phyloP scores from a whole-genome alignment of 2,888 invertebrate genomes.

The Monopis laevigella region DNA sequence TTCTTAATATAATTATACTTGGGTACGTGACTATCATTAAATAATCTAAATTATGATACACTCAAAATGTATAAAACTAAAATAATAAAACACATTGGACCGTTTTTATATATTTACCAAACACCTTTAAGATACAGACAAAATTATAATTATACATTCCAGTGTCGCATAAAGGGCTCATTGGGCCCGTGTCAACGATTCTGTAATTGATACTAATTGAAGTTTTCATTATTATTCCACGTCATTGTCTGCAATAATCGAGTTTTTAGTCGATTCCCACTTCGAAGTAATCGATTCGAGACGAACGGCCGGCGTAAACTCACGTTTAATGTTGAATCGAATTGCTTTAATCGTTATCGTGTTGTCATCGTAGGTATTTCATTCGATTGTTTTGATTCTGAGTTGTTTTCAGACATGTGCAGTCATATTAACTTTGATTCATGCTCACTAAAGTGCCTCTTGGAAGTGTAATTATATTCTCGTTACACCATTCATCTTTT shows the following conservation, averaged over 20 bases:
- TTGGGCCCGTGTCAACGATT: constrained; percentile 51
- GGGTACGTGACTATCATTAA: too few relatives aligned
- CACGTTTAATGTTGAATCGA: constrained; percentile 62
- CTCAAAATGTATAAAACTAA: neutral
- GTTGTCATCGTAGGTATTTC: constrained; percentile 53
- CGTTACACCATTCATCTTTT: neutral
- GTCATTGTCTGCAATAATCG: constrained; percentile 41
- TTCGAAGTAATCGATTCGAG: constrained; percentile 31
- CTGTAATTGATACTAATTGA: constrained; percentile 61
- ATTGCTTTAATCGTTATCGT: constrained; percentile 58
- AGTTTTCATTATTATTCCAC: constrained; percentile 55
- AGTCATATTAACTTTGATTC: too few relatives aligned
- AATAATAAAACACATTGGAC: too few relatives aligned
- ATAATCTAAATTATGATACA: too few relatives aligned
- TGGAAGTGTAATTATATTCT: neutral
- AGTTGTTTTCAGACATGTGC: neutral
- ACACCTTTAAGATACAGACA: constrained; percentile 1
- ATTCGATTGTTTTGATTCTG: constrained; percentile 7
- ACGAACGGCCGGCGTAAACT: constrained; percentile 45
- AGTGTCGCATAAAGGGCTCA: constrained; percentile 39
- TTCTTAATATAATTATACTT: too few relatives aligned
- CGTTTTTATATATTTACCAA: too few relatives aligned
- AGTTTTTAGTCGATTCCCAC: constrained; percentile 48
- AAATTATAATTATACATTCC: constrained; percentile 50
- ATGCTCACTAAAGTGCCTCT: neutral